phyloP scores from a whole-genome alignment of 2,113 vertebrate genomes.

The Hippocampus zosterae region DNA sequence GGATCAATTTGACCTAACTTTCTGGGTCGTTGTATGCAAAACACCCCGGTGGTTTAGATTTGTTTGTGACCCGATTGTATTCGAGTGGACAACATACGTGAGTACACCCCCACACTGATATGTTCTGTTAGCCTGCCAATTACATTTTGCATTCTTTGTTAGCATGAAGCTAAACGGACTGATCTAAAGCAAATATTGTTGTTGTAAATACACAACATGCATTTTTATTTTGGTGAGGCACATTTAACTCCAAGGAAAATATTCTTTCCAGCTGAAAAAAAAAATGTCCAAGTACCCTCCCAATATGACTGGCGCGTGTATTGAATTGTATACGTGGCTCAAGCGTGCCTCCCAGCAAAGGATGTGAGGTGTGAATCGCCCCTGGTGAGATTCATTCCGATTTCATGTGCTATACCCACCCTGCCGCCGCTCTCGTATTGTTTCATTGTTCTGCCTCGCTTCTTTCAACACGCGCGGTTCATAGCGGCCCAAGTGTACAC shows the following conservation, averaged over 20 bases:
- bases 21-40: too few relatives aligned
- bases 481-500: slow-evolving; percentile 71
- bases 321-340: background rate
- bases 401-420: slow-evolving; percentile 16
- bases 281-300: background rate
- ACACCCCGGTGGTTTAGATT: too few relatives aligned
- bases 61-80: too few relatives aligned
- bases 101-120: too few relatives aligned
- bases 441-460: slow-evolving; percentile 69
- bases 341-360: slow-evolving; percentile 11
- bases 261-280: background rate
- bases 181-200: background rate
- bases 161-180: background rate
- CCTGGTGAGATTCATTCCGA: slow-evolving; percentile 22
- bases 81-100: too few relatives aligned
- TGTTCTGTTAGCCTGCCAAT: too few relatives aligned
- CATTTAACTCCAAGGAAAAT: background rate
- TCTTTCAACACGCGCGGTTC: slow-evolving; percentile 52
- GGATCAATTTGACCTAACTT: too few relatives aligned
- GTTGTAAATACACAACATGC: background rate
- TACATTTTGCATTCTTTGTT: background rate
- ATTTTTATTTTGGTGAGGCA: background rate
- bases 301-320: background rate
- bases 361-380: slow-evolving; percentile 25
- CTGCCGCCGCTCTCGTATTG: slow-evolving; percentile 52